A percentile compares a stretch with the other conserved stretches of the same genome.
phyloP scores from a whole-genome alignment of 2,113 vertebrate species.

The Aegotheles bennettii region DNA sequence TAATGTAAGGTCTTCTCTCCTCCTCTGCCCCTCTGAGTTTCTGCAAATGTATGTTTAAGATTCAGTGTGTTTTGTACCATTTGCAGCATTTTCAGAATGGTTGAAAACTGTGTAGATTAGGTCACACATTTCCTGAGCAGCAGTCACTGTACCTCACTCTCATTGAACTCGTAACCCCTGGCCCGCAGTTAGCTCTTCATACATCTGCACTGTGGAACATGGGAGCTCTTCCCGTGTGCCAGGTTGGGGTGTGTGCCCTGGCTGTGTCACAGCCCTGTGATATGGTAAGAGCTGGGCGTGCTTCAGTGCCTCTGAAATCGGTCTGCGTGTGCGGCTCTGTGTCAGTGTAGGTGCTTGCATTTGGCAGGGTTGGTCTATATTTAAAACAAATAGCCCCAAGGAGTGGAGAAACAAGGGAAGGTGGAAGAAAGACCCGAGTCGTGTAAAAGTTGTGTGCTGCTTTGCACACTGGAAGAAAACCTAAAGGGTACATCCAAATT shows the following conservation, averaged over 20 bases:
- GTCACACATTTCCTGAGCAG: not conserved
- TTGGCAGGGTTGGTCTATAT: not conserved
- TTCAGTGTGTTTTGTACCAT: not conserved
- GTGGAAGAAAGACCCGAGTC: not conserved
- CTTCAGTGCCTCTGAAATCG: not conserved
- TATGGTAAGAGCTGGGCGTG: rapidly evolving
- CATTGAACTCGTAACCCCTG: not conserved
- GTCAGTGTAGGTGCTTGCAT: not conserved
- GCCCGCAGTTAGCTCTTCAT: rapidly evolving
- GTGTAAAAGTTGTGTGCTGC: not conserved
- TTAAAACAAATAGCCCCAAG: not conserved
- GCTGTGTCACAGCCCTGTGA: not conserved
- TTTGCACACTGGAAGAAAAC: not conserved
- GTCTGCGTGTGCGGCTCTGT: not conserved
- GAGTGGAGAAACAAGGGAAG: not conserved
- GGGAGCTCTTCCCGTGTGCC: rapidly evolving
- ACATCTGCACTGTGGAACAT: not conserved
- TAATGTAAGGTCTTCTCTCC: not conserved
- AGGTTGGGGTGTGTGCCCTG: not conserved
- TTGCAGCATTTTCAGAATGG: not conserved
- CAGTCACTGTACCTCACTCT: not conserved
- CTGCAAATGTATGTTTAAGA: not conserved
- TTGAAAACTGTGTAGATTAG: not conserved
- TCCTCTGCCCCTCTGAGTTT: not conserved
- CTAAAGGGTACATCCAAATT: not conserved